phyloP scores from a whole-genome alignment of 2,888 invertebrate genomes.

The Eristalis tenax region DNA sequence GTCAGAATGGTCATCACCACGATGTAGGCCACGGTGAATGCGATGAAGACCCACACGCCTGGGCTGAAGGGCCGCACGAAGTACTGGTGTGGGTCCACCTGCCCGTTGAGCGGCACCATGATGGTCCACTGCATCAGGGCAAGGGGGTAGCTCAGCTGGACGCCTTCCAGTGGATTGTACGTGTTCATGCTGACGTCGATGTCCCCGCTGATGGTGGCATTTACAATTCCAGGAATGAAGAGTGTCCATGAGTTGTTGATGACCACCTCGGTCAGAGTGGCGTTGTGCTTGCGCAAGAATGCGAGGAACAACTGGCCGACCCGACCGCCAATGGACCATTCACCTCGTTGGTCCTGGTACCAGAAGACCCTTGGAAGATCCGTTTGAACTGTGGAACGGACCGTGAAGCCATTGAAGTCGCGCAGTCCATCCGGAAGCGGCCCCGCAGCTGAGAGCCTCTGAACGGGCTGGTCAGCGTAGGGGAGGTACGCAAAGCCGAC shows the following conservation, averaged over 20 bases:
- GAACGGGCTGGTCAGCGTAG: background rate
- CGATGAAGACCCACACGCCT: conserved; percentile 33
- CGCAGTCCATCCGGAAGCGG: conserved; percentile 19
- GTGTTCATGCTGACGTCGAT: conserved; percentile 49
- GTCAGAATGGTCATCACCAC: conserved; percentile 25
- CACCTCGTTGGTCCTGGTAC: conserved; percentile 17
- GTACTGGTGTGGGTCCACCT: conserved; percentile 37
- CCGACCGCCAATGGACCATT: conserved; percentile 16
- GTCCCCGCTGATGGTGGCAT: conserved; percentile 14
- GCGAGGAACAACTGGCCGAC: conserved; percentile 11
- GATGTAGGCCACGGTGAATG: conserved; percentile 25
- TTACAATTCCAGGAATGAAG: conserved; percentile 6
- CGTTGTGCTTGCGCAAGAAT: conserved; percentile 36
- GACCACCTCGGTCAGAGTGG: conserved; percentile 9
- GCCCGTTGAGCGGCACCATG: conserved; percentile 45
- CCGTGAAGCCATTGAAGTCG: conserved; percentile 22
- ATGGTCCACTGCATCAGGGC: background rate
- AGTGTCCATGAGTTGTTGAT: background rate
- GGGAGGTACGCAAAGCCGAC: conserved; percentile 22
- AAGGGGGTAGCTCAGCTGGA: conserved; percentile 12
- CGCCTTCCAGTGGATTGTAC: background rate
- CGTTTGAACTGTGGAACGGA: conserved; percentile 31
- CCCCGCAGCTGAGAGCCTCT: background rate
- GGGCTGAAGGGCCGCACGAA: conserved; percentile 26
- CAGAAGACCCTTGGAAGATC: conserved; percentile 28